Base-by-base conservation (phyloP, 2,113 vertebrate genomes). In the Calypte anna region DNA sequence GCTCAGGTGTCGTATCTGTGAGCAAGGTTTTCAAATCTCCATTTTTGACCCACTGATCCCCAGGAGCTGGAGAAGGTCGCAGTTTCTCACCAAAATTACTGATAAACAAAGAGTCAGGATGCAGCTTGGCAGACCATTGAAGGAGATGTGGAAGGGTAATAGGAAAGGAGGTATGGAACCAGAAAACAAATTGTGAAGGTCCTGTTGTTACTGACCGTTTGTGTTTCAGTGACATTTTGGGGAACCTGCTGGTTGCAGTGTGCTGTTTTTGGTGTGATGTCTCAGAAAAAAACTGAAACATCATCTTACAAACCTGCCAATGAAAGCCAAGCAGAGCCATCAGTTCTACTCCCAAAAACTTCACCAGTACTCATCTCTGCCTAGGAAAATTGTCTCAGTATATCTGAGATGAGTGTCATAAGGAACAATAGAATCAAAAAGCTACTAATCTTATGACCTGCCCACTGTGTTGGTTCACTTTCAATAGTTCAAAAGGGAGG, bases 251-350 rank as follows among this genome's bases (percentile, higher is more conserved):
- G 15, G 11, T 43, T 48, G 18, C 9, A 48, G 10, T 21, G 5
- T 33, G 9, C 7, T 16, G 3, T 38, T 81, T 46, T 25, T 69
- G 25, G 14, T 10, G 4, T 14, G 10, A 18, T 38, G 0, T 63
- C 50, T 73, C 44, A 59, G 36, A 48, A 16, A 2, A 28, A 28
- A 30, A 40, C 17, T 10, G 13, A 25, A 13, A 40, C 8, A 69
- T 36, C 21, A 64, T 8, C 28, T 64, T 74, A 31, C 28, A 61
- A 40, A 73, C 14, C 3, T 61, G 40, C 5, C 17, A 20, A 4
- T 59, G 44, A 62, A 67, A 10, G 23, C n/a, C 28, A 43, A 25
- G 20, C 11, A 57, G n/a, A 50, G 12, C 1, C 0, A 0, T 28
- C 13, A 27, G 6, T 11, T 64, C 28, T 7, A 12, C 22, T 61